Evolutionary conservation across 2,113 vertebrate species (phyloP), one percentile per base, ranked within the genome.

Genomic region (Myotis lucifugus): DNA sequence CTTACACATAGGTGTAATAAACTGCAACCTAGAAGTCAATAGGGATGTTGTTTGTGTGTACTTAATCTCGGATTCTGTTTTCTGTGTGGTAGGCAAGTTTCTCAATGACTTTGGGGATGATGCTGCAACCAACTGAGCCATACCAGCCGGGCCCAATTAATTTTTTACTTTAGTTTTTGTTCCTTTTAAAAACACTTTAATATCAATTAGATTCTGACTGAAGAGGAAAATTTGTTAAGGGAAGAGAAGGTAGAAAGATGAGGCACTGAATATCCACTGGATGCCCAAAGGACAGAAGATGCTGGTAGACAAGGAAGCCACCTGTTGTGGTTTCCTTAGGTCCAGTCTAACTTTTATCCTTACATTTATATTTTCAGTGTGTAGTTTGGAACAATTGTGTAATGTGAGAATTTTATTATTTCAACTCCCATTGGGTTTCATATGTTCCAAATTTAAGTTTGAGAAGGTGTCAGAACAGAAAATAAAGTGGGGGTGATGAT

Each of bases 401-500:
- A 48, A 61, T 52, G 6, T 96, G 15, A 42, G 34, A 72, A 82
- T 56, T 93, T 96, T 92, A 40, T 70, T 95, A 88, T 59, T 91
- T 96, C 96, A 94, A 25, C 10, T 3, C 56, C 2, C 56, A 40
- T 13, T 77, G 46, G 83, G 17, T 52, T 92, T 76, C 82, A 37
- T 64, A n/a, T 11, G 15, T 48, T 69, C 6, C 40, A 52, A 64
- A 40, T 88, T 37, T 93, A 94, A 79, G 56, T 86, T 25, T 93
- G 59, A 52, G 96, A 93, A 97, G 72, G 0, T 37, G 50, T 94
- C 27, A 85, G 4, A 17, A 93, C 10, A 72, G 6, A 92, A 64
- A 90, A 66, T 66, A 84, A 86, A 76, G 2, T 54, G n/a, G 32
- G 19, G 29, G 25, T 34, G 29, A 11, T 90, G 1, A 52, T 89